A percentile compares a stretch with the other conserved stretches of the same genome.
Conservation (phyloP, 2,888 invertebrate species). For the Pterobdella sp. region DNA sequence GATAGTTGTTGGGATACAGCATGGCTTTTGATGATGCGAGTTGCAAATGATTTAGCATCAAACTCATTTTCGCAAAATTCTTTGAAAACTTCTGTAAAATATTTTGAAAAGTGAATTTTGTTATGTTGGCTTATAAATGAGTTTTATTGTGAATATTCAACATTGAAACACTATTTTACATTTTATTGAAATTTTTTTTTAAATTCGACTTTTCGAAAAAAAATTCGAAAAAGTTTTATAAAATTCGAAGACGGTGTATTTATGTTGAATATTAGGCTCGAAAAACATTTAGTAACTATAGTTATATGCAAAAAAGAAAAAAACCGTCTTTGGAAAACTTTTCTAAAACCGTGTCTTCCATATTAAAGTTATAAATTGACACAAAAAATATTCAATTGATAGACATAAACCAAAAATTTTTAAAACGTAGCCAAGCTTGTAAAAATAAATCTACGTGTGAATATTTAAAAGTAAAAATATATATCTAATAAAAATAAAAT, state of each 20-base stretch:
- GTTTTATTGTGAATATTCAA: too few species aligned
- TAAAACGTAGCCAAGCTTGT: too few species aligned
- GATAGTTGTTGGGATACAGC: conserved; percentile 51
- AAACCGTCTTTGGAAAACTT: conserved; percentile 17
- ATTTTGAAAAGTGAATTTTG: not conserved
- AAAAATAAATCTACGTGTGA: not conserved
- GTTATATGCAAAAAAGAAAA: not conserved
- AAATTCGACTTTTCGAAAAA: not conserved
- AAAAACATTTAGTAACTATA: too few species aligned
- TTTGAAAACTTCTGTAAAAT: conserved; percentile 50
- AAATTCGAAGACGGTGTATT: not conserved
- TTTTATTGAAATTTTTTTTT: not conserved
- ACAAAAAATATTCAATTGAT: too few species aligned
- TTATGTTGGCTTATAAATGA: too few species aligned
- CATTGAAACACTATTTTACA: too few species aligned
- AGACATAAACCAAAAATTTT: too few species aligned
- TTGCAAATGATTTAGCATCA: conserved; percentile 52
- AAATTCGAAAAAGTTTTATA: not conserved
- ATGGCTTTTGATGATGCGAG: conserved; percentile 49
- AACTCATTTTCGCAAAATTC: conserved; percentile 50
- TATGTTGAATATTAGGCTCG: not conserved
- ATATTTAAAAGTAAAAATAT: not conserved
- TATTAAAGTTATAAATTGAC: too few species aligned
- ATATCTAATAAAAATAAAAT: not conserved
- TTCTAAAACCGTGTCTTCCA: not conserved